phyloP scores from a whole-genome alignment of 2,797 vertebrate species.

The Carapus acus region DNA sequence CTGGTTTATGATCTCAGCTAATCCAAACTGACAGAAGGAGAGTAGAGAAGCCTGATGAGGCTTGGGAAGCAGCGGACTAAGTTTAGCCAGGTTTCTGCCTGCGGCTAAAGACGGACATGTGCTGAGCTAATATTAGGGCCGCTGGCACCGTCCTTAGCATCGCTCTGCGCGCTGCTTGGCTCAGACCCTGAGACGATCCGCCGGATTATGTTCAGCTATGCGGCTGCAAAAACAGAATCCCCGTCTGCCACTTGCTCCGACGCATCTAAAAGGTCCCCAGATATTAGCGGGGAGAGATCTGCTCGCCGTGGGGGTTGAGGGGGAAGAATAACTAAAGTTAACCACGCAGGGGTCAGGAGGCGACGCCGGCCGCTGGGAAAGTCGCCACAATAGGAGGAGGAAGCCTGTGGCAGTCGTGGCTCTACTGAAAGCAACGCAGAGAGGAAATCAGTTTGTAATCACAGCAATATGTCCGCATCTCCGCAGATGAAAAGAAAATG shows the following conservation, averaged over 20 bases:
- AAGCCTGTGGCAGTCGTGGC: no score
- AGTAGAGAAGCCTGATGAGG: constrained; percentile 33
- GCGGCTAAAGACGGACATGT: constrained; percentile 66
- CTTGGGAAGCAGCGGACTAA: constrained; percentile 57
- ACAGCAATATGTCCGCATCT: no score
- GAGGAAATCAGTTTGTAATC: no score
- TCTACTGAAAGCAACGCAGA: no score
- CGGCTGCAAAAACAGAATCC: constrained; percentile 18
- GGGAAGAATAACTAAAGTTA: no score
- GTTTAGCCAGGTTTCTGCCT: constrained; percentile 68
- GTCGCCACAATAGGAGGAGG: no score
- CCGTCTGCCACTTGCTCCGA: constrained; percentile 15
- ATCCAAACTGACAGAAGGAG: constrained; percentile 29
- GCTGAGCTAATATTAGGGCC: constrained; percentile 74
- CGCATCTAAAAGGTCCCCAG: constrained; percentile 21
- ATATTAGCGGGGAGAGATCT: background rate
- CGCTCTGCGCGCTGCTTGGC: constrained; percentile 49
- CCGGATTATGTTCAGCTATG: constrained; percentile 47
- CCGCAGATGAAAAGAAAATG: no score
- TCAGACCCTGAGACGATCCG: constrained; percentile 41
- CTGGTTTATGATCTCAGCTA: constrained; percentile 43
- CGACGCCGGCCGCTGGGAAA: no score
- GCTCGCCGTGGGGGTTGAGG: no score
- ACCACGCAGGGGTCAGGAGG: no score
- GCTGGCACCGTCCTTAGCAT: constrained; percentile 54